phyloP scores from a whole-genome alignment of 2,113 vertebrate genomes.

The Paratilapia polleni region DNA sequence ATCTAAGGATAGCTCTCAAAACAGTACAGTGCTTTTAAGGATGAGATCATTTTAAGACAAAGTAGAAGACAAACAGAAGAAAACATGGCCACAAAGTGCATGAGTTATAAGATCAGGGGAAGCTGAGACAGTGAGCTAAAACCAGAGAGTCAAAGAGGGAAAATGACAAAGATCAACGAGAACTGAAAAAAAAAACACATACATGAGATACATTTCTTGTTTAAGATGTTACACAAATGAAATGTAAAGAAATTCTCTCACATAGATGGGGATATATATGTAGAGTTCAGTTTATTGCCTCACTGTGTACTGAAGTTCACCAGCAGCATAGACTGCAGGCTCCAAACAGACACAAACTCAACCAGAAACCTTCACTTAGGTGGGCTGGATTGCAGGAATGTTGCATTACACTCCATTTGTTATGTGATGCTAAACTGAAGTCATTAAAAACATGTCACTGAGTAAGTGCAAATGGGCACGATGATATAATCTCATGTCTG shows the following conservation, averaged over 20 bases:
- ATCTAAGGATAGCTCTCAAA: neutral
- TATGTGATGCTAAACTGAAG: neutral
- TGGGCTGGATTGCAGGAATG: neutral
- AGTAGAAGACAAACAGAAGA: neutral
- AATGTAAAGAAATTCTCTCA: accelerated
- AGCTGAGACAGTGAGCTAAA: neutral
- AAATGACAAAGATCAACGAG: neutral
- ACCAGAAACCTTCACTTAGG: neutral
- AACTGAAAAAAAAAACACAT: neutral
- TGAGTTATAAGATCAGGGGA: neutral
- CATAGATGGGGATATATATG: too few relatives aligned
- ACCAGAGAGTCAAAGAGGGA: neutral
- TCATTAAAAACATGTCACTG: neutral
- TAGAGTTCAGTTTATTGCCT: neutral
- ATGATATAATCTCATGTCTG: neutral
- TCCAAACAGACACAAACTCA: too few relatives aligned
- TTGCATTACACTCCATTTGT: neutral
- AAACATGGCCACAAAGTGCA: neutral
- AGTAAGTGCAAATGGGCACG: neutral
- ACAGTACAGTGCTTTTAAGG: neutral
- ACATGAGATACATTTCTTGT: neutral
- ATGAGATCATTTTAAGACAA: neutral
- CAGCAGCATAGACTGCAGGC: neutral
- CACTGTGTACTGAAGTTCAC: neutral
- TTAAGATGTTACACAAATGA: neutral